These are phyloP conservation scores for Empidonax traillii DNA, from an alignment of 2,113 vertebrate genomes.

Conservation along the genomic window DNA sequence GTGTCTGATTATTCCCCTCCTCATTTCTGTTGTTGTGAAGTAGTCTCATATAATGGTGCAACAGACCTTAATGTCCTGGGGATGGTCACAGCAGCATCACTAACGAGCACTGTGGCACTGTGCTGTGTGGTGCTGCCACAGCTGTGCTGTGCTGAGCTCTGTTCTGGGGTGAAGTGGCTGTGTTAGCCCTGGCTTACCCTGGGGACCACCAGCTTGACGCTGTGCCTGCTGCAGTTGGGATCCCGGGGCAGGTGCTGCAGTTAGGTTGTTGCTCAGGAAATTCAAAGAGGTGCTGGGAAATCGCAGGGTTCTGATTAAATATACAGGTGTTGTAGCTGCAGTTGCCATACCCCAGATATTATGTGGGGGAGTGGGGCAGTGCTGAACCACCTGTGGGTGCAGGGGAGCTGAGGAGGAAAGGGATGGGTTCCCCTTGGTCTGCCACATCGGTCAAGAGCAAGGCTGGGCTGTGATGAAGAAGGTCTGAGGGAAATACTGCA, in stretches of 20 bases:
- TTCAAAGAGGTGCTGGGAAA: neutral
- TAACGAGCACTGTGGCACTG: neutral
- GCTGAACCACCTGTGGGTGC: neutral
- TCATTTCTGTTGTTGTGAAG: neutral
- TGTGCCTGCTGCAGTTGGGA: neutral
- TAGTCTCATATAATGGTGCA: neutral
- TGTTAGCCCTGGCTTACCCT: neutral
- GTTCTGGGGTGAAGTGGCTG: fast-evolving
- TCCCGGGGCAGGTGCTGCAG: fast-evolving
- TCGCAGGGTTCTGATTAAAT: neutral
- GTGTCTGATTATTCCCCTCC: neutral
- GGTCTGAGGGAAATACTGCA: neutral
- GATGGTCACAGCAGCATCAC: neutral
- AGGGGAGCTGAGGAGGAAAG: neutral
- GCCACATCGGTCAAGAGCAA: fast-evolving
- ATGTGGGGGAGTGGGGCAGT: fast-evolving
- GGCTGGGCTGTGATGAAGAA: neutral
- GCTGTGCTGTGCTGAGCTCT: neutral
- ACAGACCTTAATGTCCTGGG: neutral
- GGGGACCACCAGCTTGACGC: neutral
- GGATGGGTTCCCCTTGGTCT: neutral
- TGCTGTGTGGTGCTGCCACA: neutral
- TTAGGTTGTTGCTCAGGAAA: neutral
- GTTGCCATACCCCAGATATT: neutral
- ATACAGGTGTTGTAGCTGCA: fast-evolving